Conservation (phyloP, 2,888 invertebrate species). For the Ctena decussata region DNA sequence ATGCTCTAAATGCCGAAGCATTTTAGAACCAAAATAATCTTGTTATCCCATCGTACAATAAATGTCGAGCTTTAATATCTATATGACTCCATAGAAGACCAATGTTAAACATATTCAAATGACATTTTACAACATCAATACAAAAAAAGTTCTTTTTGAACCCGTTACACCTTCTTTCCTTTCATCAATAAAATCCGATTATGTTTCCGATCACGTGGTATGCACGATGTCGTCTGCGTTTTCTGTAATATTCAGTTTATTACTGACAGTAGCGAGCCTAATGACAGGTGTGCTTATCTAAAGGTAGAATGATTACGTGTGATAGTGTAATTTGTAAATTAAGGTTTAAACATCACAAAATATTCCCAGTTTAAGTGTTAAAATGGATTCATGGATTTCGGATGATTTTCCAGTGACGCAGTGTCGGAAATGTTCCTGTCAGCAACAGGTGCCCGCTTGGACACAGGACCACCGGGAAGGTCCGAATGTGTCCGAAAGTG, state of each 20-base stretch:
- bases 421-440: not conserved
- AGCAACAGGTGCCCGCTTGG: not conserved
- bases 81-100: no score
- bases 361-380: not conserved
- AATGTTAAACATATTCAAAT: not conserved
- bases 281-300: slow-evolving; percentile 48
- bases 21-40: no score
- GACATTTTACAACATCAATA: slow-evolving; percentile 4
- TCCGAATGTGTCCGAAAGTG: not conserved
- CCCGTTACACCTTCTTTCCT: slow-evolving; percentile 50
- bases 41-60: no score
- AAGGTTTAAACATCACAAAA: slow-evolving; percentile 5
- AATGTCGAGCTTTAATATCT: no score
- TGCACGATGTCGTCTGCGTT: slow-evolving; percentile 43
- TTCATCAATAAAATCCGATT: slow-evolving; percentile 61
- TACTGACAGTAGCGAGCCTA: slow-evolving; percentile 24
- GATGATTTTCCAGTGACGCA: not conserved
- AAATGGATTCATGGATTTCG: slow-evolving; percentile 7
- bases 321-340: slow-evolving; percentile 9
- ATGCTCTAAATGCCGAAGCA: no score
- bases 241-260: slow-evolving; percentile 28
- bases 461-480: not conserved
- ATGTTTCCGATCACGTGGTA: slow-evolving; percentile 52
- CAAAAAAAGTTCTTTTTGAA: slow-evolving; percentile 17
- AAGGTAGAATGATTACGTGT: slow-evolving; percentile 10